Evolutionary conservation across 2,797 vertebrate species (phyloP), one percentile per base, ranked within the genome.

Genomic region (Chromis chromis): DNA sequence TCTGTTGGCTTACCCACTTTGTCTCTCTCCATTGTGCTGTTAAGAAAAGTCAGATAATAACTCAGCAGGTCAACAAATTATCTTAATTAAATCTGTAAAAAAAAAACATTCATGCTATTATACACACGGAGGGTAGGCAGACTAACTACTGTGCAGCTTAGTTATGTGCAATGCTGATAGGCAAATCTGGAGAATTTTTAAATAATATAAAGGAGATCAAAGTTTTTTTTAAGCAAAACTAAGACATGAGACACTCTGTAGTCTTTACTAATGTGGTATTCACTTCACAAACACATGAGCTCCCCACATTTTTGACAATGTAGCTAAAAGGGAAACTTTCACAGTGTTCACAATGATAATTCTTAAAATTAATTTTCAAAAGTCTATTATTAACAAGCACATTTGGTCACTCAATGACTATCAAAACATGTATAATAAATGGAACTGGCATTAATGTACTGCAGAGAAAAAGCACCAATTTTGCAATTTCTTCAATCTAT

Each of bases 1-100:
- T 99, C 97, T 25, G 98, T 99, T 21, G 98, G 98, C 79, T 98
- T 96, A 64, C 98, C 98, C 22, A 99, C 97, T 94, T 98, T 98
- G 89, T 99, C 98, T 48, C 97, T 95, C 78, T 99, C 98, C 98
- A 99, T 98, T 82, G 97, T 99, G 95, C 98, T 99, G 92, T 76
- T 88, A 27, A 72, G n/a, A 28, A 49, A 52, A 70, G 7, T 4
- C 6, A 57, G 17, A 62, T 14, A 24, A 53, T 53, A 49, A 42
- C 13, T 25, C 4, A 59, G 40, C 48, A 25, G 36, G 27, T 48
- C 52, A 17, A 64, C 16, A 42, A 42, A 42, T 42, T 42, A 42
- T 17, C 40, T 17, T 16, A 4, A 40, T 42, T 16, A 14, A 28
- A 53, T 50, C 5, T 25, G 6, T 42, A 5, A 8, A 25, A 25